Evolutionary conservation across 2,888 invertebrate species (phyloP).

Genomic region (Patella depressa): DNA sequence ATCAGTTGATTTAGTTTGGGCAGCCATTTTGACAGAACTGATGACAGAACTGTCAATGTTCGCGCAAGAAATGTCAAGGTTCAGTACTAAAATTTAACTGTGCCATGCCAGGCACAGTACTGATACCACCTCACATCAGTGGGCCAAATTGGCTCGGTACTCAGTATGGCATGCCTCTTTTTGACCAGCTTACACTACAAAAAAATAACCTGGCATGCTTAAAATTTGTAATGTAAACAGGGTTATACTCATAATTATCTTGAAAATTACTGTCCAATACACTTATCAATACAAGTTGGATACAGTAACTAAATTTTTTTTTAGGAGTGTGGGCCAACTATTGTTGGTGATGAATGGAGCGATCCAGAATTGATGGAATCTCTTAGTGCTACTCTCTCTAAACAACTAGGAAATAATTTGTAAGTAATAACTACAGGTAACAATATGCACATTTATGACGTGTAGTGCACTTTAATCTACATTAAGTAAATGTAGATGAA

Average conservation of each 20-base stretch:
- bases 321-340: conserved; percentile 72
- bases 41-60: too few species aligned
- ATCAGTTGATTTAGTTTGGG: too few species aligned
- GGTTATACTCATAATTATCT: not conserved
- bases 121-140: too few species aligned
- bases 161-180: not conserved
- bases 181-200: not conserved
- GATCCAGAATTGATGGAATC: conserved; percentile 71
- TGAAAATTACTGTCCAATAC: too few species aligned
- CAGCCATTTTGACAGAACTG: too few species aligned
- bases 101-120: too few species aligned
- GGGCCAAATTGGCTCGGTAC: too few species aligned
- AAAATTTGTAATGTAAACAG: not conserved
- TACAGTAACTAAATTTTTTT: conserved; percentile 23
- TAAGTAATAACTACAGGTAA: conserved; percentile 42
- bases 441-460: not conserved
- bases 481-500: too few species aligned
- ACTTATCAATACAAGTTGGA: too few species aligned
- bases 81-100: too few species aligned
- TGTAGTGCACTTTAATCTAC: not conserved
- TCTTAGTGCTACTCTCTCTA: conserved; percentile 64
- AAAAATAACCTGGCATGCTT: not conserved
- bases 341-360: conserved; percentile 73
- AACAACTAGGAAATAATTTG: conserved; percentile 70
- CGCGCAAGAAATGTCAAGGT: too few species aligned